Evolutionary conservation across 2,888 invertebrate genomes (phyloP), one percentile per base, ranked within the genome.

Genomic region (Hemistola chrysoprasaria): DNA sequence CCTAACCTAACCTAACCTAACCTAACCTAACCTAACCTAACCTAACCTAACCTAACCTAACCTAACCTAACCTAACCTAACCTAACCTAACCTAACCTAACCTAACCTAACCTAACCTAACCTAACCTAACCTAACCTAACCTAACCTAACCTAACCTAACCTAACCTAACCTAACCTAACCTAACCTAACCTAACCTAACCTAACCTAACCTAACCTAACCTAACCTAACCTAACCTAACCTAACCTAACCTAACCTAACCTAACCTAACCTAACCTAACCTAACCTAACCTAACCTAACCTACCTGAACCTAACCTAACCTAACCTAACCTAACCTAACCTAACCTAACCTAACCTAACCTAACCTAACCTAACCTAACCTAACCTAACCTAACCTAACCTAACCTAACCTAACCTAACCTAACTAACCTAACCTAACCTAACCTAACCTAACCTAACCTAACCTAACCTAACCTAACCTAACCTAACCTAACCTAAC

Each of bases 321-420:
- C 53, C 56, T 54, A 52, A 54, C 52, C 56, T 57, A 53, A 56
- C 53, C 51, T 53, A 56, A 53, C 56, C 53, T 53, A 57, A 57
- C 56, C 53, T 53, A 53, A 53, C 53, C 53, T 53, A 56, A 53
- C 56, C 50, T 56, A 56, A 53, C 53, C 51, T 51, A 50, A 50
- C 53, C 52, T 48, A 50, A n/a, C 49, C n/a, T n/a, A n/a, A n/a
- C n/a, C n/a, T 52, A 48, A 48, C 51, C 47, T 48, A 47, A 47
- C 47, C 47, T 50, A 47, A 47, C 49, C 53, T 46, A 45, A 47
- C 50, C 47, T 50, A 46, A 48, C 48, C 50, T 50, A 48, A 48
- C 50, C 48, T 49, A 43, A 49, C 46, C 46, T 48, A 49, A 52
- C 52, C 47, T 47, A 50, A 50, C 48, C 48, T 50, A 47, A 48